Evolutionary conservation across 2,888 invertebrate species (phyloP).

Genomic region (Diachrysia chrysitis): DNA sequence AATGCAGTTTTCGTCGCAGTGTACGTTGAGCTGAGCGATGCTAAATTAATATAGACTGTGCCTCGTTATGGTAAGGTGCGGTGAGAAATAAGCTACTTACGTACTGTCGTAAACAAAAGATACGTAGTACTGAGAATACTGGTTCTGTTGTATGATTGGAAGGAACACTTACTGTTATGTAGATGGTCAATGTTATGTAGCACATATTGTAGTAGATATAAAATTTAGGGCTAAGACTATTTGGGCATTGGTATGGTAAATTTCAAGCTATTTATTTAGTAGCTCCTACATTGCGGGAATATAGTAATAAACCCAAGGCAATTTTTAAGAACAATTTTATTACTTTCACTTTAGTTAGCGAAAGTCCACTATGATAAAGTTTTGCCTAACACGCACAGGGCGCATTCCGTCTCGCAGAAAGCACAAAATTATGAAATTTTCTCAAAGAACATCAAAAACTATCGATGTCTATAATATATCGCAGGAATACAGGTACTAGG

Average conservation of each 20-base stretch:
- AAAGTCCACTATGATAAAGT: constrained; percentile 64
- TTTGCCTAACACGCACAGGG: constrained; percentile 64
- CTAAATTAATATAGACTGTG: constrained; percentile 74
- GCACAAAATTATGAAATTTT: constrained; percentile 8
- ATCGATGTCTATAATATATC: too few relatives aligned
- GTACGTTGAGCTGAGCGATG: constrained; percentile 62
- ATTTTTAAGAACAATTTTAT: too few relatives aligned
- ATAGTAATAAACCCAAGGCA: too few relatives aligned
- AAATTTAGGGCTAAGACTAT: too few relatives aligned
- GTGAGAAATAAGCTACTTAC: constrained; percentile 70
- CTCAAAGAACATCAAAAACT: too few relatives aligned
- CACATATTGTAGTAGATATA: too few relatives aligned
- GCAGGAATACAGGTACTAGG: too few relatives aligned
- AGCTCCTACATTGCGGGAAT: too few relatives aligned
- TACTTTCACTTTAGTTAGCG: constrained; percentile 44
- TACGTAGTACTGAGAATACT: constrained; percentile 6
- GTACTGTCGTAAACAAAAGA: constrained; percentile 57
- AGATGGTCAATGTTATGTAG: too few relatives aligned
- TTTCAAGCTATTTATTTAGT: too few relatives aligned
- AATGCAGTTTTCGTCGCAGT: constrained; percentile 32
- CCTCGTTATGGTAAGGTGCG: constrained; percentile 75
- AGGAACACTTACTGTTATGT: too few relatives aligned
- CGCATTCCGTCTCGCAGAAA: constrained; percentile 47
- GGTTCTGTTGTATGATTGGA: not conserved
- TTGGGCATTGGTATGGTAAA: too few relatives aligned